A percentile compares a stretch with the other conserved stretches of the same genome.
Conservation (phyloP, 2,888 invertebrate species). For the Philopedon plagiatum region DNA sequence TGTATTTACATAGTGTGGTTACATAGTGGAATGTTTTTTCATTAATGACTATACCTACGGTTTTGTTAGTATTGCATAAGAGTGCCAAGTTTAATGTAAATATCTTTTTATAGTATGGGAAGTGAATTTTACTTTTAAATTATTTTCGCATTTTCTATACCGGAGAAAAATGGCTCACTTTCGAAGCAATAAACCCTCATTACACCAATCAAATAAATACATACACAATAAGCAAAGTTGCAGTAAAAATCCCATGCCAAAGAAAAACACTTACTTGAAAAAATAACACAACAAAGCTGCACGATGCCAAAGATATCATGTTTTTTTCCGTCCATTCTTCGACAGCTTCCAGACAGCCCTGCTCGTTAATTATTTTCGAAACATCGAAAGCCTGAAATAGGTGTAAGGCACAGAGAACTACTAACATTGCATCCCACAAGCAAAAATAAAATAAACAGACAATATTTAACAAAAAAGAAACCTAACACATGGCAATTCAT, state of each 20-base stretch:
- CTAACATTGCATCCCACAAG: constrained; percentile 41
- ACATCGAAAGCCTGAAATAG: constrained; percentile 79
- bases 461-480: constrained; percentile 42
- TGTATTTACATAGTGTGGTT: too few relatives aligned
- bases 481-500: background rate
- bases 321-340: constrained; percentile 97
- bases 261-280: constrained; percentile 83
- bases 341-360: constrained; percentile 93
- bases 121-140: too few relatives aligned
- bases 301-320: constrained; percentile 91
- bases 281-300: constrained; percentile 90
- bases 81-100: too few relatives aligned
- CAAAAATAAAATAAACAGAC: constrained; percentile 60
- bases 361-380: constrained; percentile 90
- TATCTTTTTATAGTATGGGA: too few relatives aligned
- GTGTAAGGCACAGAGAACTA: constrained; percentile 41
- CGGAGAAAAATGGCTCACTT: too few relatives aligned
- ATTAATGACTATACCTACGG: too few relatives aligned
- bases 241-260: constrained; percentile 10
- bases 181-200: too few relatives aligned
- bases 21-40: too few relatives aligned
- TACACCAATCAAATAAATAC: too few relatives aligned
- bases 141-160: too few relatives aligned
- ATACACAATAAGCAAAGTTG: background rate
- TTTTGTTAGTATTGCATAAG: too few relatives aligned